phyloP scores from a whole-genome alignment of 2,888 invertebrate genomes.

The Morpho achilles region DNA sequence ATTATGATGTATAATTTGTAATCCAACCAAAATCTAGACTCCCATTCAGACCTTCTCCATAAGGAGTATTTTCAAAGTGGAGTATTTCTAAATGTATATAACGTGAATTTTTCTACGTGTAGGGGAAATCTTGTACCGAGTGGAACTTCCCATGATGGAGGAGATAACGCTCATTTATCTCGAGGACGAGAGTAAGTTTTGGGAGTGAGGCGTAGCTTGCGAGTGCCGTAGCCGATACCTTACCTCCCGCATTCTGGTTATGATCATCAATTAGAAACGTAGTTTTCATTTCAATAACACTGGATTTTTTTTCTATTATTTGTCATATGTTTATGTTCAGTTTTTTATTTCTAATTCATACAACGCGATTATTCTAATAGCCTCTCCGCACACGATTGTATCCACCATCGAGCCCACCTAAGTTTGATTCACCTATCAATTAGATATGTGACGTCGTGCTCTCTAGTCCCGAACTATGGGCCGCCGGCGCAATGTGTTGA shows the following conservation, averaged over 20 bases:
- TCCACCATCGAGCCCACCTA: slow-evolving; percentile 57
- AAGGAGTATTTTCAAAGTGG: slow-evolving; percentile 40
- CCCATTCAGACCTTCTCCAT: slow-evolving; percentile 34
- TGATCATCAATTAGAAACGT: slow-evolving; percentile 80
- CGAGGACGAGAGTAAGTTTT: slow-evolving; percentile 90
- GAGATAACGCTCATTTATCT: slow-evolving; percentile 96
- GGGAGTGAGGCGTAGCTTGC: slow-evolving; percentile 83
- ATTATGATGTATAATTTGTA: not conserved
- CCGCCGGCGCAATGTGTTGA: slow-evolving; percentile 30
- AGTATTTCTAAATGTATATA: slow-evolving; percentile 61
- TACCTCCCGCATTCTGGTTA: slow-evolving; percentile 81
- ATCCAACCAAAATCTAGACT: slow-evolving; percentile 11
- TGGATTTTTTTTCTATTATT: slow-evolving; percentile 63
- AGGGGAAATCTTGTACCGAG: slow-evolving; percentile 95
- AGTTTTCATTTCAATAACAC: slow-evolving; percentile 79
- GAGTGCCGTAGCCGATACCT: slow-evolving; percentile 81
- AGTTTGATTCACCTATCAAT: slow-evolving; percentile 45
- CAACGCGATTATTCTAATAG: slow-evolving; percentile 69
- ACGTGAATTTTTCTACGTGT: slow-evolving; percentile 80
- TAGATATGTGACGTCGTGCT: slow-evolving; percentile 43
- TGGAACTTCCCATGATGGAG: slow-evolving; percentile 96
- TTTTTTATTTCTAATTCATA: slow-evolving; percentile 59
- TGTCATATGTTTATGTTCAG: slow-evolving; percentile 69
- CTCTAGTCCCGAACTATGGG: slow-evolving; percentile 31
- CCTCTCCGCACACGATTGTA: slow-evolving; percentile 67